phyloP scores from a whole-genome alignment of 1,140 invertebrate species.

The Homalodisca vitripennis region DNA sequence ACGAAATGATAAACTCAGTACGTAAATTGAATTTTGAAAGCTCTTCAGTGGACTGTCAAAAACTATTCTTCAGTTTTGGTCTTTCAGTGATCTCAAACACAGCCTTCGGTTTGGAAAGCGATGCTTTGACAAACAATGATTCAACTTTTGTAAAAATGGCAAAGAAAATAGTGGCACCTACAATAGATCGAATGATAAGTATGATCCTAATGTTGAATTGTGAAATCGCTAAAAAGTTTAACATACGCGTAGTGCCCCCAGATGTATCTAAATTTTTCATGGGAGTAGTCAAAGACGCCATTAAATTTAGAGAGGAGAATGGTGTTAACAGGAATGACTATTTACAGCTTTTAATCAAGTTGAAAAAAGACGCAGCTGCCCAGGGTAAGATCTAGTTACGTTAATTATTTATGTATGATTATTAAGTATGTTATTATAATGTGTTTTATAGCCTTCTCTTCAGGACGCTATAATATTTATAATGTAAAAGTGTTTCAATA shows the following conservation, averaged over 20 bases:
- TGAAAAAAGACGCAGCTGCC: no score
- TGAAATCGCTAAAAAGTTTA: conserved; percentile 3
- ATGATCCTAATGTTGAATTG: not conserved
- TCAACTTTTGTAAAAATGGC: conserved; percentile 44
- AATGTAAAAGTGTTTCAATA: no score
- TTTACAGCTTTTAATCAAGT: conserved; percentile 54
- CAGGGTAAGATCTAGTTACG: no score
- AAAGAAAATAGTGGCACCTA: conserved; percentile 14
- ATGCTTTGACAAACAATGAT: conserved; percentile 46
- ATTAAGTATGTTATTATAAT: no score
- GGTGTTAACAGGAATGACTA: conserved; percentile 55
- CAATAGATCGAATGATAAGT: not conserved
- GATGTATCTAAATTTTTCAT: conserved; percentile 48
- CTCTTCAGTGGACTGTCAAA: not conserved
- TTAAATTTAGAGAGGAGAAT: conserved; percentile 52
- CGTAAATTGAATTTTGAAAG: not conserved
- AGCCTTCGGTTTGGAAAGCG: conserved; percentile 47
- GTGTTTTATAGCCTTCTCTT: no score
- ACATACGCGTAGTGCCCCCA: conserved; percentile 1
- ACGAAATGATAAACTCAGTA: conserved; percentile 12
- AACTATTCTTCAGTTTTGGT: conserved; percentile 17
- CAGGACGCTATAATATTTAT: no score
- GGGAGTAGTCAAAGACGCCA: conserved; percentile 53
- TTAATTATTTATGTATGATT: no score
- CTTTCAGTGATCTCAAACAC: conserved; percentile 54